These are phyloP conservation scores for Promerops cafer DNA, from an alignment of 2,113 vertebrate genomes.

Conservation along the genomic window DNA sequence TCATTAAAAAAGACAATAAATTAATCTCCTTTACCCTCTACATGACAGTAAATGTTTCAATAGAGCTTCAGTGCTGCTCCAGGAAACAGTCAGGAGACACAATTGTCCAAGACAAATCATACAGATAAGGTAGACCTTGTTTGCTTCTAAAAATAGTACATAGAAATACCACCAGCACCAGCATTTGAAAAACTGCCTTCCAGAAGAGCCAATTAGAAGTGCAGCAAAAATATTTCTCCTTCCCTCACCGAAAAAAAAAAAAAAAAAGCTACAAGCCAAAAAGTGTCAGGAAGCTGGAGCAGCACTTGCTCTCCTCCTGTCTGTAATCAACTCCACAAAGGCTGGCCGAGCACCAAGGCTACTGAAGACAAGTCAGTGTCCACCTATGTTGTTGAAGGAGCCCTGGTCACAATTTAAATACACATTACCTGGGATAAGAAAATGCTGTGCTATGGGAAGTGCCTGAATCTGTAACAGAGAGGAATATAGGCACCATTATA, in stretches of 20 bases:
- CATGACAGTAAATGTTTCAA: not conserved
- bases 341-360: not conserved
- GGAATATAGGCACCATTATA: not conserved
- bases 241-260: not conserved
- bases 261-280: not conserved
- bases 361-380: not conserved
- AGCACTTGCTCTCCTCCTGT: not conserved
- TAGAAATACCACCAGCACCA: not conserved
- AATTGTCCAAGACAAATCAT: not conserved
- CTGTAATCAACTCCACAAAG: not conserved
- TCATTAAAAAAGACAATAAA: not conserved
- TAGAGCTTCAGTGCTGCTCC: not conserved
- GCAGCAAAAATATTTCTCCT: not conserved
- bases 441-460: not conserved
- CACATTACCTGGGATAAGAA: not conserved
- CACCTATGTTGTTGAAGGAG: not conserved
- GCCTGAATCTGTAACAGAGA: not conserved
- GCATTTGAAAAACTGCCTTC: not conserved
- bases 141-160: not conserved
- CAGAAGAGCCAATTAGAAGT: not conserved
- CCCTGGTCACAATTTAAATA: not conserved
- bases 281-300: not conserved
- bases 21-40: not conserved
- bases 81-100: not conserved
- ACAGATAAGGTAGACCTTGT: not conserved